phyloP scores from a whole-genome alignment of 2,113 vertebrate genomes.

The Trogon surrucura region DNA sequence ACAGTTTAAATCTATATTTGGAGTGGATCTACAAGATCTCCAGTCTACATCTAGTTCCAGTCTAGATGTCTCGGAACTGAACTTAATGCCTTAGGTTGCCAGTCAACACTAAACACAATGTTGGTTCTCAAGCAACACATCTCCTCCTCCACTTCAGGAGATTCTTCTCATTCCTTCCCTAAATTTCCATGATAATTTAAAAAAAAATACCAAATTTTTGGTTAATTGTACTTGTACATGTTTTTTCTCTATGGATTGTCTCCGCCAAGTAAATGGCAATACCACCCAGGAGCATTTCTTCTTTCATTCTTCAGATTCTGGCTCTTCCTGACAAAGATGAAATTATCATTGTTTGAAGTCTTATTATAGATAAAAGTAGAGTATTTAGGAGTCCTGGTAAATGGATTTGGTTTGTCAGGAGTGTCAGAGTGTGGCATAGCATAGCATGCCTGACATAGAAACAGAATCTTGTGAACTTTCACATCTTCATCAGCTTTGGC shows the following conservation, averaged over 20 bases:
- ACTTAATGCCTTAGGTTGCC: neutral
- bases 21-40: neutral
- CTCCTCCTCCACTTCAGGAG: neutral
- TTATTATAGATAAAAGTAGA: neutral
- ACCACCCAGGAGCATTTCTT: neutral
- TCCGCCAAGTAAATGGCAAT: neutral
- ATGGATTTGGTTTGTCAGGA: neutral
- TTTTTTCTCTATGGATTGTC: neutral
- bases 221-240: neutral
- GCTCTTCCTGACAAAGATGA: neutral
- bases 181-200: neutral
- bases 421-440: neutral
- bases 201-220: neutral
- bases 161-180: neutral
- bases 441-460: neutral
- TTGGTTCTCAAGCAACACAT: neutral
- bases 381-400: neutral
- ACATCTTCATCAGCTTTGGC: neutral
- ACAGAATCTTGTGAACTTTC: neutral
- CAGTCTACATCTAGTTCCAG: neutral
- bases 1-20: neutral
- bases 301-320: neutral
- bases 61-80: neutral
- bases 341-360: neutral
- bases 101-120: neutral